Base-by-base conservation (phyloP, 2,797 vertebrate genomes). In the Scomberomorus guttatus region DNA sequence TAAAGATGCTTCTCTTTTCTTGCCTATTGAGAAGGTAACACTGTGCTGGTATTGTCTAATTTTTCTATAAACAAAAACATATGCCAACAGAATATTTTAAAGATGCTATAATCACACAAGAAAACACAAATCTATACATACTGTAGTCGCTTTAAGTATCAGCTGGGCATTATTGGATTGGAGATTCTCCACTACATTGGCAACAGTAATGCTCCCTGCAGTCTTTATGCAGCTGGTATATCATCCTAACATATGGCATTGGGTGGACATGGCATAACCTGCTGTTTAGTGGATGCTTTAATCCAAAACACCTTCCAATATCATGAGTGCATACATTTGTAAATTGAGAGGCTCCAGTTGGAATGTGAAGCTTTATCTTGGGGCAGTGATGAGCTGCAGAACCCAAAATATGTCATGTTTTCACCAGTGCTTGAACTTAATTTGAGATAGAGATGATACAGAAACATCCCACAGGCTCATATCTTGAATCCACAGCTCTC, bases 241-340 rank as follows among this genome's bases (percentile, higher is more conserved):
- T 25, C 65, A 25, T 50, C 25, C 22, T 4, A 62, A 76, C 85
- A 86, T 84, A 87, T 87, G 87, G 80, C 17, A 0, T 69, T 62
- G 12, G 62, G 59, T 62, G 68, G 48, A 69, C 2, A 5, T 64
- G 72, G 24, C 17, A 12, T 29, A 39, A 64, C 68, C 77, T 75
- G 59, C 81, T 75, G 77, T 29, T 59, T 34, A 20, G 25, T 10
- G 4, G 37, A 61, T 9, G 46, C 65, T 72, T 68, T 17, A 34
- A 60, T 76, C 51, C 37, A 72, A 75, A 75, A 64, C 3, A 5
- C 20, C 67, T 11, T 65, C 66, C 70, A 42, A 2, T 14, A 39
- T 44, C 66, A 52, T 7, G 39, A 58, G n/a, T n/a, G 67, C 14
- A 39, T 5, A 62, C 50, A 14, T 66, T 60, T 46, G 15, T 52